Base-by-base conservation (phyloP, 2,888 invertebrate species). In the Athrips mouffetella region DNA sequence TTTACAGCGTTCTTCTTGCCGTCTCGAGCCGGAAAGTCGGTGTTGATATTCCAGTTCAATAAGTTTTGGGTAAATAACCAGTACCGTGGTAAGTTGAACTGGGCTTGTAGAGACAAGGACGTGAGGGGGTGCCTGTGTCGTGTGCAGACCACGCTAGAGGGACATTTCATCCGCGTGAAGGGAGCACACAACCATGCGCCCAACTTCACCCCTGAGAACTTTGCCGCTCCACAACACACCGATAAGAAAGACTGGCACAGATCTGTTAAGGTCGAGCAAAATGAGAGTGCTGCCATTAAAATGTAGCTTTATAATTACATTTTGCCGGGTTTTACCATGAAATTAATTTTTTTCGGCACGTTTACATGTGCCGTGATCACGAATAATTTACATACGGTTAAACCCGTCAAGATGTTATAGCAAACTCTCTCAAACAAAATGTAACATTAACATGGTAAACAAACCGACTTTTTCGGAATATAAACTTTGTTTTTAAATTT, bases 1-100 rank as follows among this genome's bases (percentile, higher is more conserved):
- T 50, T 57, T 73, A 51, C 85, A 88, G 85, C 86, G 1, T 88
- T 83, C 68, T 88, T 80, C 60, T 63, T 88, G 54, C 88, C 88
- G 29, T 88, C 88, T 37, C 73, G 87, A 59, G 83, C 85, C 33
- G 88, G 88, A 23, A 88, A 88, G 60, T 87, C 83, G 7, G 81
- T 88, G 15, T 60, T 88, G 50, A 88, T 88, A 71, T 88, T 83
- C 63, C 65, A 66, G 59, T 73, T 67, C 51, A 88, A 88, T 61
- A 88, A 88, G 58, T 88, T 88, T 60, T 88, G 88, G 88, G 81
- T 88, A 52, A 88, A 88, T 63, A 88, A 87, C 54, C 84, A 83
- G 57, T 88, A 88, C 54, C 68, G 86, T 2, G 76, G 76, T 49
- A 88, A 87, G 58, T 53, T 88, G 56, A 88, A 88, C 62, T 88